A percentile compares a stretch with the other conserved stretches of the same genome.
Evolutionary conservation across 2,113 vertebrate species (phyloP).

Genomic region (Spheniscus mendiculus): DNA sequence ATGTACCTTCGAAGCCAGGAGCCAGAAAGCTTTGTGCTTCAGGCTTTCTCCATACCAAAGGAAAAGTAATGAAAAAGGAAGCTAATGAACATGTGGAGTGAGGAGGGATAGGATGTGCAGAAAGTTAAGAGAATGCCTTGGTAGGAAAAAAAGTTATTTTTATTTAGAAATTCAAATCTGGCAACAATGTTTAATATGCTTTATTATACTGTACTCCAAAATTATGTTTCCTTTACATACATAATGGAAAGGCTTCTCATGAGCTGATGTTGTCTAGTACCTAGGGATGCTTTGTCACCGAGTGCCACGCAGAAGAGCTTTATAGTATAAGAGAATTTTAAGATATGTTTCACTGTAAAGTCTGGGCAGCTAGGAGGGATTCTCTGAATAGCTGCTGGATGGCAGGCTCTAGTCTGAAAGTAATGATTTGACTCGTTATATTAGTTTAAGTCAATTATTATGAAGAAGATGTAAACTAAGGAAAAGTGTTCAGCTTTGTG

Average conservation of each 20-base stretch:
- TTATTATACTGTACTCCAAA: not conserved
- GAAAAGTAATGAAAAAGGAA: not conserved
- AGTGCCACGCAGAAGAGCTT: not conserved
- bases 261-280: not conserved
- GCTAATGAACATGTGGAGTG: not conserved
- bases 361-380: not conserved
- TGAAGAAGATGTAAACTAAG: not conserved
- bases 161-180: not conserved
- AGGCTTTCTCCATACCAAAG: not conserved
- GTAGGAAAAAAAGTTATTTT: not conserved
- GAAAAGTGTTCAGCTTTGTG: not conserved
- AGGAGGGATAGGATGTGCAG: not conserved
- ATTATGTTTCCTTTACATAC: not conserved
- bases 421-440: not conserved
- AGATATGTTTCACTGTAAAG: not conserved
- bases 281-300: not conserved
- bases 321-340: not conserved
- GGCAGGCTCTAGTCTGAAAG: not conserved
- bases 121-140: not conserved
- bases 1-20: not conserved
- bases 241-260: not conserved
- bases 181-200: not conserved
- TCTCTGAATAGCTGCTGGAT: not conserved
- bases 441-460: not conserved
- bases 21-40: not conserved